These are phyloP conservation scores for Frankliniella intonsa DNA, from an alignment of 2,888 invertebrate species.

Conservation along the genomic window DNA sequence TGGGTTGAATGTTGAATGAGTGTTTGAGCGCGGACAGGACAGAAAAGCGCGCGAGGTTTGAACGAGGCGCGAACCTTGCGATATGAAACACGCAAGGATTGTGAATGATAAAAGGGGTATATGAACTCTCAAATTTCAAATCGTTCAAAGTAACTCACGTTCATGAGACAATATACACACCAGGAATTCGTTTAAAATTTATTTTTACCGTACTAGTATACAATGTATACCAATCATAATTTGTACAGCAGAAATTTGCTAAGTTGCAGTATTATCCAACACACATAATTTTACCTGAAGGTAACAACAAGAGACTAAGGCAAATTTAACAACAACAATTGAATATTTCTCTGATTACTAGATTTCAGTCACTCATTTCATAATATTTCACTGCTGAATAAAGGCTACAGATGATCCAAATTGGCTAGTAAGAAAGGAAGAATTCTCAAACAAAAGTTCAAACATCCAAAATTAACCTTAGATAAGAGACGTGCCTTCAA, in stretches of 20 bases:
- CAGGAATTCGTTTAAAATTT: background rate
- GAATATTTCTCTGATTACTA: background rate
- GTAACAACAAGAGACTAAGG: conserved; percentile 17
- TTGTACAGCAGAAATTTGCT: background rate
- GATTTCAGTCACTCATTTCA: conserved; percentile 13
- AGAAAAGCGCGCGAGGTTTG: background rate
- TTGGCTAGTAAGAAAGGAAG: conserved; percentile 7
- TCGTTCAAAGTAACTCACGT: background rate
- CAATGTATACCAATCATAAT: background rate
- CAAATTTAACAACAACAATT: conserved; percentile 11
- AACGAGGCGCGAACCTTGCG: background rate
- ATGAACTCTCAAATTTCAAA: no score
- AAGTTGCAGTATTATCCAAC: background rate
- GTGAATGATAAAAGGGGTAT: no score
- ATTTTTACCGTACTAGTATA: background rate
- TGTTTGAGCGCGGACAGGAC: no score
- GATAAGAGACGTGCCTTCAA: no score
- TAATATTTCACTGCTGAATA: background rate
- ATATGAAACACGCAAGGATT: no score
- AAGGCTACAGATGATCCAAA: background rate
- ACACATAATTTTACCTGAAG: background rate
- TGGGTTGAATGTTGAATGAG: no score
- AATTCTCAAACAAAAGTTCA: background rate
- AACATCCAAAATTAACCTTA: no score
- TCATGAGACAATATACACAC: background rate